Evolutionary conservation across 2,113 vertebrate genomes (phyloP), one percentile per base, ranked within the genome.

Genomic region (Malurus cyaneus): DNA sequence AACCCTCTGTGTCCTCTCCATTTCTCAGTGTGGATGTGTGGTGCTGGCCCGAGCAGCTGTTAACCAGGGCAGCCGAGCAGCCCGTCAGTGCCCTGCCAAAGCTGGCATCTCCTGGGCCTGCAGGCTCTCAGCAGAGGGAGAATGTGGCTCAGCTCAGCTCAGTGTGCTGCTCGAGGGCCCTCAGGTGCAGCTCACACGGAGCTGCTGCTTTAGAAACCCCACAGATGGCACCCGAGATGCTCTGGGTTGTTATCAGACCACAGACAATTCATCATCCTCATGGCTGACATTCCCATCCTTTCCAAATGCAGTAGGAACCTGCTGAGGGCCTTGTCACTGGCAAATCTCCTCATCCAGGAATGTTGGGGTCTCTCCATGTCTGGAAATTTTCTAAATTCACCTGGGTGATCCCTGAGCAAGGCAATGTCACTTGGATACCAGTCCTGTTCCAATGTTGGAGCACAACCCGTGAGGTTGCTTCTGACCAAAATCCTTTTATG

Each of bases 41-140:
- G 2, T 1, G 54, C 74, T 56, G 89, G 77, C 59, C 72, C 0
- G 1, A 50, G 32, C 6, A 31, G 16, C 70, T 49, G 60, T n/a
- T 70, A 80, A n/a, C 25, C 62, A 52, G 67, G 82, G 67, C 80
- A 39, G 3, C 76, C 0, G 2, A 59, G 80, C 61, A 5, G 20
- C 56, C 8, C 0, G 0, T 5, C 21, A 56, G 70, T 69, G 20
- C 26, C 79, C 59, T 82, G 71, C 79, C 83, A 29, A 26, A 2
- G 10, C 12, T 39, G 78, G 66, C 74, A 0, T 1, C 46, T 56
- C 59, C 81, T 74, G 42, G 59, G 11, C 42, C 44, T 14, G 1
- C 5, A 50, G 59, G 23, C 18, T 39, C 29, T 21, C 44, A 10
- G 81, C 76, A 57, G 69, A 0, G 0, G 39, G 32, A 6, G 50